Percentiles rank a stretch among this genome's conserved stretches.
Evolutionary conservation across 2,113 vertebrate species (phyloP).

Genomic region (Myrmecobius fasciatus): DNA sequence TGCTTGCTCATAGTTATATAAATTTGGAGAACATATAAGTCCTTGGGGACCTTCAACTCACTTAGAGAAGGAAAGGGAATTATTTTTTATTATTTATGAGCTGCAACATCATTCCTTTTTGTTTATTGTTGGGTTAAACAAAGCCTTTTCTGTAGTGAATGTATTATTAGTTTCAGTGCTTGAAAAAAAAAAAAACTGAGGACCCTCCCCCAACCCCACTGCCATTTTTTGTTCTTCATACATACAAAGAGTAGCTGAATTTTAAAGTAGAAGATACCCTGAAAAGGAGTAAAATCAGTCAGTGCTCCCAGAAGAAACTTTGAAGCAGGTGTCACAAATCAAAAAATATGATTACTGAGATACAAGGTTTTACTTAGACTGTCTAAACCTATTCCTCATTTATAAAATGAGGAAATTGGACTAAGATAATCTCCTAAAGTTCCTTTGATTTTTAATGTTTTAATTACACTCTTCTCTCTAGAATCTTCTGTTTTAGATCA

Average conservation of each 20-base stretch:
- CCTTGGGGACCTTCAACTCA: neutral
- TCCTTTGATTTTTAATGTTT: neutral
- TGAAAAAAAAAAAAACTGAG: neutral
- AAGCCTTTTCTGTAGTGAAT: neutral
- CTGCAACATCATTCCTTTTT: neutral
- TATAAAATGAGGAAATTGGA: neutral
- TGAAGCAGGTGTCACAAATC: neutral
- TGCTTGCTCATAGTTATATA: neutral
- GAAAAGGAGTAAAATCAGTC: neutral
- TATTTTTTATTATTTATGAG: neutral
- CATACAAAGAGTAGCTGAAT: neutral
- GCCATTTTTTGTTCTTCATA: neutral
- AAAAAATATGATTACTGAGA: neutral
- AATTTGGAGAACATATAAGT: neutral
- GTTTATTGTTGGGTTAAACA: neutral
- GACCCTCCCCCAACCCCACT: neutral
- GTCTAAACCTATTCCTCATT: neutral
- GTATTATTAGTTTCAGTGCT: neutral
- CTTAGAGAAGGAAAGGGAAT: neutral
- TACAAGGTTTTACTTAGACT: neutral
- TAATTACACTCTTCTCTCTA: neutral
- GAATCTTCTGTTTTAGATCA: neutral
- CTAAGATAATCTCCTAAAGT: neutral
- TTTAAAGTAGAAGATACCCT: neutral
- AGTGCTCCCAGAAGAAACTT: neutral